phyloP scores from a whole-genome alignment of 2,888 invertebrate species.

The Vannuccia rotundouncinata region DNA sequence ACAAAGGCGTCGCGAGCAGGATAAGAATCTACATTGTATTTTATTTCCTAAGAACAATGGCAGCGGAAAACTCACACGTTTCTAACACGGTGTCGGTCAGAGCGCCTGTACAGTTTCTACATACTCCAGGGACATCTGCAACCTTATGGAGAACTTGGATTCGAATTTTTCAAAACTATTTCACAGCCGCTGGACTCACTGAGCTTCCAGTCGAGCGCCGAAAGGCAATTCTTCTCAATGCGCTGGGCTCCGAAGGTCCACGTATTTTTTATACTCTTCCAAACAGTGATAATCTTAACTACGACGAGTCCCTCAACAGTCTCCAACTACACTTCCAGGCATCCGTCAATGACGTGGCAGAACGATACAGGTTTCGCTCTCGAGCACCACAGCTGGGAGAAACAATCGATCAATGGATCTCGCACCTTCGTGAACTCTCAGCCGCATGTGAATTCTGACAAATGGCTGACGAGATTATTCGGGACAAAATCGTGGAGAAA shows the following conservation, averaged over 20 bases:
- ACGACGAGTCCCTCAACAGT: neutral
- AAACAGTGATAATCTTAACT: neutral
- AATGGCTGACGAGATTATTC: neutral
- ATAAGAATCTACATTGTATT: neutral
- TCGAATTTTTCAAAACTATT: neutral
- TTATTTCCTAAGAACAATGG: neutral
- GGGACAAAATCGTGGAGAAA: constrained; percentile 29
- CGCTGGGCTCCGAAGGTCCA: neutral
- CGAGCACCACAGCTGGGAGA: neutral
- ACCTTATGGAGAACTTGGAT: constrained; percentile 4
- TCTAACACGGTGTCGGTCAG: neutral
- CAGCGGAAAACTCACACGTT: constrained; percentile 15
- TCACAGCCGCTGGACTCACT: neutral
- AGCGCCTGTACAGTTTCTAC: constrained; percentile 6
- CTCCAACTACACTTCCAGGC: neutral
- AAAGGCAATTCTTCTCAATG: neutral
- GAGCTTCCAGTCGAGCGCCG: neutral
- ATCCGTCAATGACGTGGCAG: neutral
- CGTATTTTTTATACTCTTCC: neutral
- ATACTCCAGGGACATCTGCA: neutral
- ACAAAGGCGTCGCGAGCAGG: neutral
- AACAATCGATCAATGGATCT: constrained; percentile 7
- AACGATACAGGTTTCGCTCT: constrained; percentile 13
- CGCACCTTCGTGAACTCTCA: neutral
- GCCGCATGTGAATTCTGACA: neutral